Base-by-base conservation (phyloP, 2,797 vertebrate genomes). In the Gymnoscopelus braueri region DNA sequence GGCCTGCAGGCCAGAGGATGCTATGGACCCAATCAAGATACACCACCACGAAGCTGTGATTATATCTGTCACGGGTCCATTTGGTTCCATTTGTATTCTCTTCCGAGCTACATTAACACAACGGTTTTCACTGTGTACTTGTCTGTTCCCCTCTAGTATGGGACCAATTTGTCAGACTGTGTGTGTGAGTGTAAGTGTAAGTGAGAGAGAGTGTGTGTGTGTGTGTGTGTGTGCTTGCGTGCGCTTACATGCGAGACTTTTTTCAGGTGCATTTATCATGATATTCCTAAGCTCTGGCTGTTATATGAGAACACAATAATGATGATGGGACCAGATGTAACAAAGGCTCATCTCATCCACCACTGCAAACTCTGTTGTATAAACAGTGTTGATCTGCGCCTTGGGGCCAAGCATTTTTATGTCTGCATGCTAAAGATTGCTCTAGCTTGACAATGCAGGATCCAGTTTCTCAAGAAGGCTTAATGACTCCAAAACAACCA, bases 331-430 rank as follows among this genome's bases (percentile, higher is more conserved):
- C 56, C 69, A 15, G 70, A 56, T 59, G 19, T 63, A 74, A 80
- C 51, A 73, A 61, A 84, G 59, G 86, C 75, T 63, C 49, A 75
- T 67, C 67, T 69, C 64, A 69, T 49, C 79, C 66, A 35, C 61
- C 68, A 67, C 58, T 62, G 44, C 70, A 75, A 83, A 78, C 67
- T 55, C 51, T 69, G 64, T 64, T 84, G 63, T 73, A 65, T 85
- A 83, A 88, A 82, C 76, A 87, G 54, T 65, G 71, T 71, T 86
- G 75, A 84, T 84, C 84, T 80, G 65, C 60, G 81, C 81, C 77
- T 69, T 63, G 56, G 62, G 82, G 83, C 77, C 69, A 52, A 52
- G 56, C 73, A 77, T 77, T 74, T 73, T 79, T 52, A 66, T 68
- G 65, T 72, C 67, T 75, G 75, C 47, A 79, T 65, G 32, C 65